A percentile compares a stretch with the other conserved stretches of the same genome.
phyloP scores from a whole-genome alignment of 2,797 vertebrate species.

The Micromesistius poutassou region DNA sequence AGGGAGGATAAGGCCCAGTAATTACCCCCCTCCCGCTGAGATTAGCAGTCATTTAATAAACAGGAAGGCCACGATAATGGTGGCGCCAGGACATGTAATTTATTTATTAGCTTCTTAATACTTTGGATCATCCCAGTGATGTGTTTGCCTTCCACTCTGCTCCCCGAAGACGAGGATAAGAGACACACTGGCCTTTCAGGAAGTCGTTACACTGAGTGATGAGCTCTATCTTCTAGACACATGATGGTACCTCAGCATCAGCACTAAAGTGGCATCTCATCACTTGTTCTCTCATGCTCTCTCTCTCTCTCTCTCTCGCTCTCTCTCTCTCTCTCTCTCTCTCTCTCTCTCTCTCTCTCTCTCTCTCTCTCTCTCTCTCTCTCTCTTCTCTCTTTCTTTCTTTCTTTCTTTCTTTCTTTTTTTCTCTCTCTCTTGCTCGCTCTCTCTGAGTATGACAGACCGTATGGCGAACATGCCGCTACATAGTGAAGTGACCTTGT shows the following conservation, averaged over 20 bases:
- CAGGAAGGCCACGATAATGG: slow-evolving; percentile 33
- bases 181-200: slow-evolving; percentile 27
- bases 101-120: slow-evolving; percentile 13
- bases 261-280: slow-evolving; percentile 31
- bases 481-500: slow-evolving; percentile 40
- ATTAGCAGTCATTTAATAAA: slow-evolving; percentile 41
- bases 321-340: background rate
- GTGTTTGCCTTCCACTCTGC: slow-evolving; percentile 19
- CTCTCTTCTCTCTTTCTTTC: slow-evolving; percentile 35
- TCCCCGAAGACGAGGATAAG: slow-evolving; percentile 23
- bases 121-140: slow-evolving; percentile 8
- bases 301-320: background rate
- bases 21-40: slow-evolving; percentile 13
- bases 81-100: background rate
- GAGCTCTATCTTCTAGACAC: slow-evolving; percentile 49
- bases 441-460: slow-evolving; percentile 29
- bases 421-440: slow-evolving; percentile 26
- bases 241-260: slow-evolving; percentile 32
- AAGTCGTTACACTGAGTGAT: slow-evolving; percentile 51
- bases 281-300: slow-evolving; percentile 11
- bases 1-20: slow-evolving; percentile 11
- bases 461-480: slow-evolving; percentile 42
- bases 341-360: too few relatives aligned
- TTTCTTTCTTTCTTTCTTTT: slow-evolving; percentile 36
- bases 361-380: too few relatives aligned